These are phyloP conservation scores for Fulica atra DNA, from an alignment of 2,113 vertebrate genomes.

Conservation along the genomic window DNA sequence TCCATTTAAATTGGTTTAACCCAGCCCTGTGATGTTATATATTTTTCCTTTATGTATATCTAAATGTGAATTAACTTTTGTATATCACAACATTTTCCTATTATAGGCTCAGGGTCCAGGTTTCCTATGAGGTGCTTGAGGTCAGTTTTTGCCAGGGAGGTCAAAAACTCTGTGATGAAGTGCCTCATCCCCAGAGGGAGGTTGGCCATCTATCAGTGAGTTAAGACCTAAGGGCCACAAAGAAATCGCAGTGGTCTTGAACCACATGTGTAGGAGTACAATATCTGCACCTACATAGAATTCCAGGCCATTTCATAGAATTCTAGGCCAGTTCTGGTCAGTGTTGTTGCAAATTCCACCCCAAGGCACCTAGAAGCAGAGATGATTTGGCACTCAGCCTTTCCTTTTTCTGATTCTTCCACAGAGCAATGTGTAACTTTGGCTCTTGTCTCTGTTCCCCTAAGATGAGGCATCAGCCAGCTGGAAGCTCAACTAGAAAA, in stretches of 20 bases:
- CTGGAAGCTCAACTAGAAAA: constrained; percentile 46
- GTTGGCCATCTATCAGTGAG: rapidly evolving
- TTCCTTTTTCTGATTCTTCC: background rate
- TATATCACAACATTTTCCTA: background rate
- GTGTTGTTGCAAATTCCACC: background rate
- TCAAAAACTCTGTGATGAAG: background rate
- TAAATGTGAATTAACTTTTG: background rate
- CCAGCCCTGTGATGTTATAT: background rate
- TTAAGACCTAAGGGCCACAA: background rate
- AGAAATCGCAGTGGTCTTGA: background rate
- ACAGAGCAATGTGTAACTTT: constrained; percentile 33
- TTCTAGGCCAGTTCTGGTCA: background rate
- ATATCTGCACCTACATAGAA: background rate
- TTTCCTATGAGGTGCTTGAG: background rate
- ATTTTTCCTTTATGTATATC: background rate
- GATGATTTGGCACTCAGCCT: background rate
- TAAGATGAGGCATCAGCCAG: constrained; percentile 14
- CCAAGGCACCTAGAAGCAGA: constrained; percentile 1
- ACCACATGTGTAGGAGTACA: background rate
- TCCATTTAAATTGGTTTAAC: background rate
- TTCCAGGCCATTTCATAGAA: background rate
- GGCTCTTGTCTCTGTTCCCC: background rate
- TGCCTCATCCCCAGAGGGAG: background rate
- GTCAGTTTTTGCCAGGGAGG: background rate
- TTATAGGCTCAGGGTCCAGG: background rate